A percentile compares a stretch with the other conserved stretches of the same genome.
phyloP scores from a whole-genome alignment of 2,888 invertebrate species.

The Diplolepis rosae region DNA sequence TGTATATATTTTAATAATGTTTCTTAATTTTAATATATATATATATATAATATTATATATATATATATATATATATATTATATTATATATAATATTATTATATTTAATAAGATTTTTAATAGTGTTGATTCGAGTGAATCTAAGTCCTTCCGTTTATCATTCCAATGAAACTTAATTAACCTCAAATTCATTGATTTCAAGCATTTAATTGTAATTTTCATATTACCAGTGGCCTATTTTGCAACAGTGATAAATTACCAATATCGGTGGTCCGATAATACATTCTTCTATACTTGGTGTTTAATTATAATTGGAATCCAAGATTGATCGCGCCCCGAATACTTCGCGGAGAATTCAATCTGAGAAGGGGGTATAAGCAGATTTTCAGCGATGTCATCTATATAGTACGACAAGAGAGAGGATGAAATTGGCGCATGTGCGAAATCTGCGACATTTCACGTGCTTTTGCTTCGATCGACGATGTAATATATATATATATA shows the following conservation, averaged over 20 bases:
- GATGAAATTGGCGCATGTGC: slow-evolving; percentile 24
- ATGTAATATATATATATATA: background rate
- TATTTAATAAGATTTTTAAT: too few relatives aligned
- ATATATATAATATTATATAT: too few relatives aligned
- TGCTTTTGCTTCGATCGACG: slow-evolving; percentile 16
- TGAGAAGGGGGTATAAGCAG: slow-evolving; percentile 3
- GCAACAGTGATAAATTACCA: background rate
- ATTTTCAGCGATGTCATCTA: background rate
- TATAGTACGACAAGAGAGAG: background rate
- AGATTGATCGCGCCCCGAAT: background rate
- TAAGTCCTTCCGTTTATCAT: too few relatives aligned
- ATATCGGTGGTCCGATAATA: background rate
- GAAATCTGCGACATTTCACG: background rate
- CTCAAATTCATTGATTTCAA: background rate
- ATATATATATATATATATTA: too few relatives aligned
- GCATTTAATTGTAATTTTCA: background rate
- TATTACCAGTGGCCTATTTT: background rate
- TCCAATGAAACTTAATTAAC: too few relatives aligned
- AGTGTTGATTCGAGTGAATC: too few relatives aligned
- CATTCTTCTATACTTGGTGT: background rate
- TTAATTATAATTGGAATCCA: slow-evolving; percentile 11
- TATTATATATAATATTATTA: too few relatives aligned
- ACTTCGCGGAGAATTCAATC: slow-evolving; percentile 16
- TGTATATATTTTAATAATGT: too few relatives aligned
- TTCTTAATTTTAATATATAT: too few relatives aligned